phyloP scores from a whole-genome alignment of 2,113 vertebrate genomes.

The Gnathonemus echidnorhynchus region DNA sequence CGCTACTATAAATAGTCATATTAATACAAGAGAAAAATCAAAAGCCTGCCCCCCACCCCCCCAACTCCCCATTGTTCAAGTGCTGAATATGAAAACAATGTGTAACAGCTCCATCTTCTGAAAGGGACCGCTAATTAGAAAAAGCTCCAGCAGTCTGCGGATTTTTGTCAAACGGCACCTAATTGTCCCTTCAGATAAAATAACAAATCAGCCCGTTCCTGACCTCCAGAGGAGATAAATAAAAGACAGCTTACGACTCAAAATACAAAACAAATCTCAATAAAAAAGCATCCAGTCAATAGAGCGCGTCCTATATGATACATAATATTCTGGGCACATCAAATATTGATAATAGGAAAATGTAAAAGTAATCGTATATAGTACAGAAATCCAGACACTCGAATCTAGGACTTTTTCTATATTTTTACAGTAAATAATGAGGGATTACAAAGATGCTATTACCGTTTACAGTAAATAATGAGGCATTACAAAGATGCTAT shows the following conservation, averaged over 20 bases:
- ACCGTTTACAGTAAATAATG: background rate
- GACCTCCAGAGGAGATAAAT: conserved; percentile 18
- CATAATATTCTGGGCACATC: background rate
- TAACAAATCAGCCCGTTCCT: conserved; percentile 4
- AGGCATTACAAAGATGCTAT: too few relatives aligned
- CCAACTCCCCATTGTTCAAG: conserved; percentile 15
- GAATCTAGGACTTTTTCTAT: background rate
- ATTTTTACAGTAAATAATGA: background rate
- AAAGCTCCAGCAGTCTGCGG: background rate
- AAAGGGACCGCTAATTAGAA: conserved; percentile 22
- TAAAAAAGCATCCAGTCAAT: background rate
- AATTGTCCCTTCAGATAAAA: conserved; percentile 20
- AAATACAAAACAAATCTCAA: background rate
- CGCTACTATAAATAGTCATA: conserved; percentile 25
- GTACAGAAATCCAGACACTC: background rate
- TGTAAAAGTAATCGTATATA: background rate
- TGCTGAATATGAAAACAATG: conserved; percentile 24
- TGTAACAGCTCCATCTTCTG: conserved; percentile 18
- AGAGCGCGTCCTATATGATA: background rate
- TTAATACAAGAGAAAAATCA: conserved; percentile 25
- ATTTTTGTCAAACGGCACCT: conserved; percentile 17
- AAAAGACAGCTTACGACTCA: background rate
- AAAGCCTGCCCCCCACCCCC: background rate
- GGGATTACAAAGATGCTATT: background rate
- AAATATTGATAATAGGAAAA: background rate